Percentiles rank a stretch among this genome's conserved stretches.
Evolutionary conservation across 2,888 invertebrate species (phyloP).

Genomic region (Epirrhoe tristata): DNA sequence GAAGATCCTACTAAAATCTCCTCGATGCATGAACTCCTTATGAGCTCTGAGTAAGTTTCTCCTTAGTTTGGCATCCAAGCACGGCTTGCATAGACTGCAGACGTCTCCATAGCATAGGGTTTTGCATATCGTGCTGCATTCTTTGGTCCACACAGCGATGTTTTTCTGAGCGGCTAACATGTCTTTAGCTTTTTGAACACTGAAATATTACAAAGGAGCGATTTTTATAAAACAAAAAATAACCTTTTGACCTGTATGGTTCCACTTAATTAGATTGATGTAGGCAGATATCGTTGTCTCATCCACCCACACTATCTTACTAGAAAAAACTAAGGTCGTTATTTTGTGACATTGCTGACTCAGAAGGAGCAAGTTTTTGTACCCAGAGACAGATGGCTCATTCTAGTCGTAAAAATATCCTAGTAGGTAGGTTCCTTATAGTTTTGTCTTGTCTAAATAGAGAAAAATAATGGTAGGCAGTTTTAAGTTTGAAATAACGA

Average conservation of each 20-base stretch:
- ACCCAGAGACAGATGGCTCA: slow-evolving; percentile 13
- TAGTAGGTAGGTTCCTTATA: too few relatives aligned
- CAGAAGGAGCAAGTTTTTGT: slow-evolving; percentile 9
- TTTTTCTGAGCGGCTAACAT: slow-evolving; percentile 93
- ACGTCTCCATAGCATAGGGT: slow-evolving; percentile 86
- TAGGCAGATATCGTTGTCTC: too few relatives aligned
- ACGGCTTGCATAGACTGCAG: slow-evolving; percentile 92
- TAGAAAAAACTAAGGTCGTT: background rate
- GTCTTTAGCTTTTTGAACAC: slow-evolving; percentile 73
- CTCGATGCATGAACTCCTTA: slow-evolving; percentile 91
- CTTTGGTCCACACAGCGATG: slow-evolving; percentile 89
- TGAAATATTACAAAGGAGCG: slow-evolving; percentile 51
- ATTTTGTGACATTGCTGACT: slow-evolving; percentile 9
- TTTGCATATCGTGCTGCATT: slow-evolving; percentile 82
- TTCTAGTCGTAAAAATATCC: slow-evolving; percentile 12
- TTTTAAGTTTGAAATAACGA: too few relatives aligned
- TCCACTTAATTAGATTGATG: too few relatives aligned
- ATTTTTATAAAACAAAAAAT: too few relatives aligned
- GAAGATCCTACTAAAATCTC: slow-evolving; percentile 92
- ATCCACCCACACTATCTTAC: background rate
- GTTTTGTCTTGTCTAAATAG: too few relatives aligned
- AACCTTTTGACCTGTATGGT: too few relatives aligned
- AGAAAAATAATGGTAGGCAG: too few relatives aligned
- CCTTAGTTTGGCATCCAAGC: slow-evolving; percentile 87
- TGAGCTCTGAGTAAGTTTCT: slow-evolving; percentile 88